Percentiles rank a stretch among this genome's conserved stretches.
These are phyloP conservation scores for Teleopsis dalmanni DNA, from an alignment of 1,140 invertebrate species.

Conservation along the genomic window DNA sequence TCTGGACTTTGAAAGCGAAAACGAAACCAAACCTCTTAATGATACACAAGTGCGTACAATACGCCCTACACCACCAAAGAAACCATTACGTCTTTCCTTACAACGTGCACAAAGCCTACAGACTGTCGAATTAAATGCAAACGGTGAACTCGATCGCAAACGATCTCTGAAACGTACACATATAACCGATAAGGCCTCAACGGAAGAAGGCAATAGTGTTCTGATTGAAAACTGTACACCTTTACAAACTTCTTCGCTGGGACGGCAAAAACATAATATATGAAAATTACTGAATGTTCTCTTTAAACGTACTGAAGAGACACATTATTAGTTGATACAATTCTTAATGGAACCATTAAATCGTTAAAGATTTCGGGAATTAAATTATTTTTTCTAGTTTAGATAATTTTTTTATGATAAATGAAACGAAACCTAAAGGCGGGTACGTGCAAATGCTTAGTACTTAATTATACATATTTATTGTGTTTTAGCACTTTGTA, in stretches of 20 bases:
- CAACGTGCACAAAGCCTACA: conserved; percentile 72
- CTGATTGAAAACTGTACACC: conserved; percentile 33
- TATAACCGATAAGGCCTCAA: conserved; percentile 24
- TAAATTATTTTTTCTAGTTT: no score
- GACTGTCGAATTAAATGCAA: conserved; percentile 51
- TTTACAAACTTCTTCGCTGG: conserved; percentile 36
- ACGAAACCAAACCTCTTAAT: conserved; percentile 31
- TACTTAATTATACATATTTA: no score
- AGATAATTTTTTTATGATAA: no score
- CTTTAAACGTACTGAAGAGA: conserved; percentile 15
- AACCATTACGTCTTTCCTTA: conserved; percentile 70
- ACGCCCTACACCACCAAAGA: conserved; percentile 71
- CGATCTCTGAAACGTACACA: conserved; percentile 38
- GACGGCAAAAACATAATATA: conserved; percentile 32
- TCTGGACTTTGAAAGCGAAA: conserved; percentile 54
- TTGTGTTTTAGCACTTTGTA: no score
- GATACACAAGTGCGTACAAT: conserved; percentile 51
- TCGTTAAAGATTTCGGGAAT: no score
- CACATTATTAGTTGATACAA: conserved; percentile 8
- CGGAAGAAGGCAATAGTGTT: conserved; percentile 9
- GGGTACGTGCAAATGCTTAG: no score
- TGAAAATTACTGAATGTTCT: conserved; percentile 19
- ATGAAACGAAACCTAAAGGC: no score
- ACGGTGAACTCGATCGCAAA: conserved; percentile 25
- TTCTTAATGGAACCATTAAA: no score